These are phyloP conservation scores for Colinus virginianus DNA, from an alignment of 2,113 vertebrate species.

Conservation along the genomic window DNA sequence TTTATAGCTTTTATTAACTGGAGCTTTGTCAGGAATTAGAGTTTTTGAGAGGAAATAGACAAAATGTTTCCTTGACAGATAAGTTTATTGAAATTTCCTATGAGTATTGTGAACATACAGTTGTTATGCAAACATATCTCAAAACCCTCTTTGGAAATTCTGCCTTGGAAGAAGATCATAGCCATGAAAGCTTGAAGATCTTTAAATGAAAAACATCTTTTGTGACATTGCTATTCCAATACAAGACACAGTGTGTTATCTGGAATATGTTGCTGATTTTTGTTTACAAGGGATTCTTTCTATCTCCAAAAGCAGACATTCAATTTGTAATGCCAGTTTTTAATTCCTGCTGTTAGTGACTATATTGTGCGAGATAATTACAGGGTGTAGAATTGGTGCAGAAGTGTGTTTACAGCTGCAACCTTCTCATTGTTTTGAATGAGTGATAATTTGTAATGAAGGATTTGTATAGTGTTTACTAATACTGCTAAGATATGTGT, in stretches of 20 bases:
- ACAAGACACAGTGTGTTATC: background rate
- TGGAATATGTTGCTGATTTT: background rate
- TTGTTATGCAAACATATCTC: background rate
- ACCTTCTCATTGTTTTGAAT: constrained; percentile 47
- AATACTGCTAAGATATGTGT: background rate
- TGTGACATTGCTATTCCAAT: background rate
- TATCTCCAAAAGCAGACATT: constrained; percentile 15
- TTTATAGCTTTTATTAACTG: background rate
- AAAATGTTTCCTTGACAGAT: background rate
- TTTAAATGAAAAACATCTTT: background rate
- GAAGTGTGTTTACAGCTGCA: constrained; percentile 47
- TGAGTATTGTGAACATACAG: background rate
- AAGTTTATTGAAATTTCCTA: background rate
- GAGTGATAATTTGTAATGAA: constrained; percentile 28
- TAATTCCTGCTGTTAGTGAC: constrained; percentile 29
- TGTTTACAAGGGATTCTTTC: constrained; percentile 27
- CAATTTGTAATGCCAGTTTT: constrained; percentile 35
- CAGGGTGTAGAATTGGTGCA: constrained; percentile 19
- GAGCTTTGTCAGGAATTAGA: background rate
- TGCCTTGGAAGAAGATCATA: background rate
- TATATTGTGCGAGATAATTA: constrained; percentile 40
- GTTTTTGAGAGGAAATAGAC: background rate
- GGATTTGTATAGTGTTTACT: background rate
- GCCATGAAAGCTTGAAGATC: background rate
- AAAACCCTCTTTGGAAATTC: background rate